phyloP scores from a whole-genome alignment of 2,113 vertebrate genomes.

The Poeciliopsis retropinna region DNA sequence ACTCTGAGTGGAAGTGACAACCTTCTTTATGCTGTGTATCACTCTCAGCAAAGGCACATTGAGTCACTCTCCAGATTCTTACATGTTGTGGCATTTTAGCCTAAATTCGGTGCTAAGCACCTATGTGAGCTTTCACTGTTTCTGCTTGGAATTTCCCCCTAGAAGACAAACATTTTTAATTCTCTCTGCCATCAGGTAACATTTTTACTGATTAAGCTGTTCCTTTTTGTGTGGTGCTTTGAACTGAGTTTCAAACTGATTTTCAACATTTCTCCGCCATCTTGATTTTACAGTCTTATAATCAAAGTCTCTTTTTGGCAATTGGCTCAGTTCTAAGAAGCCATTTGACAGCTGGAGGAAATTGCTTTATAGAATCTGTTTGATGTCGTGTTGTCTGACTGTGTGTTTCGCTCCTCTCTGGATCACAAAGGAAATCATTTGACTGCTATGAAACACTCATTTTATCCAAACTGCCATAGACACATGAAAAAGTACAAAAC shows the following conservation, averaged over 20 bases:
- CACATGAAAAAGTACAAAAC: conserved; percentile 30
- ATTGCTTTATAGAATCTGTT: conserved; percentile 13
- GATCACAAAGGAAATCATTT: conserved; percentile 12
- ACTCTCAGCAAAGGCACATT: conserved; percentile 70
- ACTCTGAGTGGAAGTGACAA: conserved; percentile 65
- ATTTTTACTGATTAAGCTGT: conserved; percentile 41
- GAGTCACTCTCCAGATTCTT: conserved; percentile 66
- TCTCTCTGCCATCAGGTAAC: conserved; percentile 10
- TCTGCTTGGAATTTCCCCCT: conserved; percentile 18
- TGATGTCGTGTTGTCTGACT: conserved; percentile 10
- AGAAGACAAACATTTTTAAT: conserved; percentile 9
- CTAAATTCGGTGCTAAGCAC: conserved; percentile 30
- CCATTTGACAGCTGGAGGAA: not conserved
- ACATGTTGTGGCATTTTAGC: conserved; percentile 70
- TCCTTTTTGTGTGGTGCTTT: conserved; percentile 38
- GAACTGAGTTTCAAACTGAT: conserved; percentile 4
- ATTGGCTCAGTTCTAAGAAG: not conserved
- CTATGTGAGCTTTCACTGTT: conserved; percentile 44
- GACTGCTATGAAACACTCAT: not conserved
- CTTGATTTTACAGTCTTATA: not conserved
- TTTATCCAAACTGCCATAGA: conserved; percentile 35
- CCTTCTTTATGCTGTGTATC: conserved; percentile 65
- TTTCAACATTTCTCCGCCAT: not conserved
- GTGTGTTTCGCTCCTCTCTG: conserved; percentile 13
- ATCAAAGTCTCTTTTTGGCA: not conserved